phyloP scores from a whole-genome alignment of 2,113 vertebrate species.

The Daphoenositta chrysoptera region DNA sequence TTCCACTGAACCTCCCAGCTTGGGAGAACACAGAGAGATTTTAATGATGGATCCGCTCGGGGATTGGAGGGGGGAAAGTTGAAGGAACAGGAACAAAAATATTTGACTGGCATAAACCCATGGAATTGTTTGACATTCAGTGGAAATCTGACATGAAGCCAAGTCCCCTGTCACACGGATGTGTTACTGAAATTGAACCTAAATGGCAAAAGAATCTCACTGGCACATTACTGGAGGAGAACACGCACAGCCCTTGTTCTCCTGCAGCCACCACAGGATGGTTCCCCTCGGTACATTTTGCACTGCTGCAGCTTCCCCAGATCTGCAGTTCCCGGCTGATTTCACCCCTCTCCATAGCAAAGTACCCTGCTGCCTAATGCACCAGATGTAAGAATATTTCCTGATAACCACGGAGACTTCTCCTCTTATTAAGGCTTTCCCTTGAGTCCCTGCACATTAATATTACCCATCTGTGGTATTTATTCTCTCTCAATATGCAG shows the following conservation, averaged over 20 bases:
- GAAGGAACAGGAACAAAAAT: not conserved
- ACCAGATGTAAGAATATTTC: conserved; percentile 6
- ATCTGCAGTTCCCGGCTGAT: not conserved
- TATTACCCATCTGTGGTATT: conserved; percentile 40
- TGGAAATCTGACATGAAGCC: not conserved
- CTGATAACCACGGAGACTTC: conserved; percentile 9
- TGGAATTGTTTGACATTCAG: not conserved
- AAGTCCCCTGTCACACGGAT: not conserved
- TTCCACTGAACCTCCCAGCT: not conserved
- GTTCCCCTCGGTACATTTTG: not conserved
- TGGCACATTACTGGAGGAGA: not conserved
- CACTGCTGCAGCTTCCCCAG: not conserved
- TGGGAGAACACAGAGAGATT: not conserved
- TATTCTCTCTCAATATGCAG: not conserved
- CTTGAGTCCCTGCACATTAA: conserved; percentile 17
- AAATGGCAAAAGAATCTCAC: not conserved
- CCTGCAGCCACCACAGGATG: not conserved
- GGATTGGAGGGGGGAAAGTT: not conserved
- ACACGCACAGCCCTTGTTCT: not conserved
- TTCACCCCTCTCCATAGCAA: not conserved
- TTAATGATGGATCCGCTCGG: not conserved
- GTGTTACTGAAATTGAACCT: not conserved
- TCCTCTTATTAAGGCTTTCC: not conserved
- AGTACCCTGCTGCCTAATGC: not conserved
- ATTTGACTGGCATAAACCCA: conserved; percentile 6